Evolutionary conservation across 1,140 invertebrate species (phyloP), one percentile per base, ranked within the genome.

Genomic region (Aphis craccivora): DNA sequence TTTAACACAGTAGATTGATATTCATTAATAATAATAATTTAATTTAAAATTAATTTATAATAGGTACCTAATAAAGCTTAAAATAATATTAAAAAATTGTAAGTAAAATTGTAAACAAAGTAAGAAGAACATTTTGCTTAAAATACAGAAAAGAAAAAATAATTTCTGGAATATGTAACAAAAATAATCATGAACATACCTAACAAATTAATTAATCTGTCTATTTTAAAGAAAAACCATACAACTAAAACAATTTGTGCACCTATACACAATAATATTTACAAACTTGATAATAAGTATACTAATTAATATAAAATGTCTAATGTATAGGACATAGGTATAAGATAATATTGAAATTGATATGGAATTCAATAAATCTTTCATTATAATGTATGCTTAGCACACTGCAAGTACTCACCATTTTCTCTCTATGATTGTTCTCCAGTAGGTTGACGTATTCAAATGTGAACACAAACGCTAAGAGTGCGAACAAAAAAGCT

Each of bases 361-460:
- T n/a, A 67, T n/a, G 30, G 30, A 67, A n/a, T 67, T 67, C 4
- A 67, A 67, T 67, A n/a, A 30, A 23, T 67, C 2, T n/a, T 67
- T 67, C 14, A 45, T 37, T 37, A 37, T 11, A 67, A 25, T 67
- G 30, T 0, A 30, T 14, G 25, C 30, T 67, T 11, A 67, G 30
- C 60, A 67, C 11, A 5, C 60, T 14, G 2, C 23, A 84, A 23
- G 81, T 81, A 94, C 95, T 94, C 93, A 97, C 96, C 97, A 98
- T 97, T 95, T 98, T 98, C 94, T 97, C 97, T 87, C 97, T 95
- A 94, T 98, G 96, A 95, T 97, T 97, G 18, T 97, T 96, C 94
- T 98, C 97, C 94, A 98, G 97, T 86, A 99, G 95, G 96, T 99
- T 98, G 81, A 99, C 96, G 95, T 98, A 99, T n/a, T 98, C 97